These are phyloP conservation scores for Dendrocincla fuliginosa DNA, from an alignment of 2,797 vertebrate species.

Conservation along the genomic window DNA sequence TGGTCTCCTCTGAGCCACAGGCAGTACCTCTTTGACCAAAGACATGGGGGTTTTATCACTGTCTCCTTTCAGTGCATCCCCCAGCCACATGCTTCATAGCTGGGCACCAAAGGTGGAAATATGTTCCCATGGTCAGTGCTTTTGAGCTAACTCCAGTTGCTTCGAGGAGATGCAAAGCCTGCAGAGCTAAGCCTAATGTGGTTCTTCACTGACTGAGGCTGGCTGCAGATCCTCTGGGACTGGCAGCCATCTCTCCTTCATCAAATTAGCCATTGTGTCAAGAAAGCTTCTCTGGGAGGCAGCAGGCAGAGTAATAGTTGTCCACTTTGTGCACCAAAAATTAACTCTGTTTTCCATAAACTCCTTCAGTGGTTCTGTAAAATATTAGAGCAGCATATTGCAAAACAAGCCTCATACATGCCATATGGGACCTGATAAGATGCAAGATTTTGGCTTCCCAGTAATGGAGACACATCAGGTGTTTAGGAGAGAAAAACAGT, in stretches of 20 bases:
- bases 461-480: neutral
- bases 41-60: neutral
- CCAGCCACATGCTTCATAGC: neutral
- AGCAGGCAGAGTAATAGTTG: neutral
- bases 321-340: neutral
- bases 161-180: neutral
- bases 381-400: neutral
- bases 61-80: neutral
- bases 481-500: neutral
- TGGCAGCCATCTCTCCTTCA: neutral
- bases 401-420: fast-evolving
- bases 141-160: neutral
- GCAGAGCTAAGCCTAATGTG: neutral
- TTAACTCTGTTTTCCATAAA: neutral
- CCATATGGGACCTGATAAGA: neutral
- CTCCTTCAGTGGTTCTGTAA: neutral
- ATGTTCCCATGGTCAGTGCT: fast-evolving
- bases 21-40: neutral
- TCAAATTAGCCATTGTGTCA: neutral
- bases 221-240: neutral
- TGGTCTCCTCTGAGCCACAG: neutral
- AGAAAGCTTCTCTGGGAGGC: neutral
- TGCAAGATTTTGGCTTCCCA: neutral
- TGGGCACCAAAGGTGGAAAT: fast-evolving
- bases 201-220: neutral